A percentile compares a stretch with the other conserved stretches of the same genome.
Conservation (phyloP, 2,888 invertebrate species). For the Eilema griseolum region DNA sequence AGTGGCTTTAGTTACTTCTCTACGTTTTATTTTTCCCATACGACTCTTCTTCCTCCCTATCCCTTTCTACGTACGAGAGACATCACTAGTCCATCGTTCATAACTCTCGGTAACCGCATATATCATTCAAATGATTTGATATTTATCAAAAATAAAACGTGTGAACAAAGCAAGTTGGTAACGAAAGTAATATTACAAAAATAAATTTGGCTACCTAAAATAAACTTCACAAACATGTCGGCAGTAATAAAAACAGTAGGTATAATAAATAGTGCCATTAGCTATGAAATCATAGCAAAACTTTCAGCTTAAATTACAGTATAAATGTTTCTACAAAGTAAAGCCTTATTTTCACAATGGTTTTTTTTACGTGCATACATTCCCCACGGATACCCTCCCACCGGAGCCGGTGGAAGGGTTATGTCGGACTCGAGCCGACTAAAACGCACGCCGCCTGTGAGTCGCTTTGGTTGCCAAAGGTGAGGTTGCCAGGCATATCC, state of each 20-base stretch:
- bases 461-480: no score
- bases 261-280: not conserved
- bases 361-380: no score
- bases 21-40: no score
- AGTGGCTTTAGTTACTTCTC: no score
- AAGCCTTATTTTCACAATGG: not conserved
- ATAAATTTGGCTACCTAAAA: not conserved
- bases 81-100: not conserved
- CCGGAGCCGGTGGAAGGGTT: no score
- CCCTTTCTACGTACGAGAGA: not conserved
- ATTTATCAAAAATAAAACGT: no score
- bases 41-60: not conserved
- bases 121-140: not conserved
- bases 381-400: no score
- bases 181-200: not conserved
- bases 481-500: no score
- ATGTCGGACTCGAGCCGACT: no score
- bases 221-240: not conserved
- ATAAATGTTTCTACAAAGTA: not conserved
- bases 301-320: not conserved
- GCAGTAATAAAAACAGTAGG: constrained; percentile 2
- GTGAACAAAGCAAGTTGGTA: no score
- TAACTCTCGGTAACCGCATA: not conserved
- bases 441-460: no score
- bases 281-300: constrained; percentile 2